Evolutionary conservation across 1,140 invertebrate species (phyloP).

Genomic region (Pachypsylla venusta): DNA sequence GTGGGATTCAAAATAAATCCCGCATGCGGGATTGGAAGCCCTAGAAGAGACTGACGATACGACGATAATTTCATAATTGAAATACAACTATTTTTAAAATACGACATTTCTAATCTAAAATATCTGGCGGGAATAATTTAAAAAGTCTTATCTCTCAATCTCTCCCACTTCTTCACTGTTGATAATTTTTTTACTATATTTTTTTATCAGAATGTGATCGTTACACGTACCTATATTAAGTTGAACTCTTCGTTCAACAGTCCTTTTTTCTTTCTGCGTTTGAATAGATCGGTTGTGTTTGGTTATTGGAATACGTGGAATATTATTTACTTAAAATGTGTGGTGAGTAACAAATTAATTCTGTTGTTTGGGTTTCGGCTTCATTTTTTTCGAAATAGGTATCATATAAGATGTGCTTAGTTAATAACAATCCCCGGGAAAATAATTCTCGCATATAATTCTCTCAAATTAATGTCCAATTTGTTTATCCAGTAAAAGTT

Average conservation of each 20-base stretch:
- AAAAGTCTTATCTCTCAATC: too few species aligned
- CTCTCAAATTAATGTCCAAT: neutral
- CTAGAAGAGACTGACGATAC: too few species aligned
- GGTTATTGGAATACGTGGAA: conserved; percentile 1
- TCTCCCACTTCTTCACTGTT: too few species aligned
- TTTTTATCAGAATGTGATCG: conserved; percentile 3
- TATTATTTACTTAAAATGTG: neutral
- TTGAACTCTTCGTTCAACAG: neutral
- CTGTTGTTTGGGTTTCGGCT: neutral
- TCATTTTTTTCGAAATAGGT: neutral
- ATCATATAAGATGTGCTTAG: neutral
- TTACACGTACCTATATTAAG: conserved; percentile 8
- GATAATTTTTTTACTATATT: too few species aligned
- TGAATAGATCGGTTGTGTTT: neutral
- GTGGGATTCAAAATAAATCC: too few species aligned
- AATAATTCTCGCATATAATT: neutral
- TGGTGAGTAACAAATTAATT: neutral
- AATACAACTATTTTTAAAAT: too few species aligned
- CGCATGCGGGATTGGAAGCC: too few species aligned
- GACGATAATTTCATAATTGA: too few species aligned
- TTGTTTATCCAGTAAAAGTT: too few species aligned
- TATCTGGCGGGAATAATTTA: too few species aligned
- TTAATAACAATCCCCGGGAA: neutral
- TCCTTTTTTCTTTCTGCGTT: neutral
- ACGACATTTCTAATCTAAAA: too few species aligned